phyloP scores from a whole-genome alignment of 2,113 vertebrate species.

The Genyomyrus donnyi region DNA sequence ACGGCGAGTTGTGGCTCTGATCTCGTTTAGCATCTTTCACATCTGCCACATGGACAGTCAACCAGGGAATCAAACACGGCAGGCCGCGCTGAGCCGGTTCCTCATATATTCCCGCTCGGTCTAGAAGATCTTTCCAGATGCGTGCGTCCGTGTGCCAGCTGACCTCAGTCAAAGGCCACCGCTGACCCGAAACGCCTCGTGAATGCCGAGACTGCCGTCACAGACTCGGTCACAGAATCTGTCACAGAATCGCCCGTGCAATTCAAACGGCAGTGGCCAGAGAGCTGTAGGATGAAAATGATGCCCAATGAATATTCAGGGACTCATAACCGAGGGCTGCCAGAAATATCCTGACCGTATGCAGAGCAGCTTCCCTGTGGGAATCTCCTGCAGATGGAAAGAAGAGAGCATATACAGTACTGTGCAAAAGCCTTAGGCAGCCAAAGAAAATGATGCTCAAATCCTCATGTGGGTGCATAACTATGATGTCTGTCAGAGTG shows the following conservation, averaged over 20 bases:
- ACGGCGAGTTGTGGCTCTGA: neutral
- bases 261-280: neutral
- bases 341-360: neutral
- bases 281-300: neutral
- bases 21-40: neutral
- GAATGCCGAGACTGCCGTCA: neutral
- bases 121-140: conserved; percentile 12
- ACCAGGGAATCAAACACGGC: neutral
- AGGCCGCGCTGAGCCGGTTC: neutral
- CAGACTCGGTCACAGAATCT: neutral
- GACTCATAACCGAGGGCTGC: neutral
- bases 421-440: neutral
- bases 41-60: neutral
- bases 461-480: neutral
- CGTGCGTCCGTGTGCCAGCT: neutral
- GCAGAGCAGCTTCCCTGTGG: neutral
- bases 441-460: neutral
- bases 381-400: neutral
- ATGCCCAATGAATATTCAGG: neutral
- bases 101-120: neutral
- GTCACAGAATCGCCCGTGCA: neutral
- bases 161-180: neutral
- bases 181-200: conserved; percentile 3
- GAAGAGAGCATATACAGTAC: neutral
- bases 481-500: neutral